Base-by-base conservation (phyloP, 2,797 vertebrate genomes). In the Menidia menidia region DNA sequence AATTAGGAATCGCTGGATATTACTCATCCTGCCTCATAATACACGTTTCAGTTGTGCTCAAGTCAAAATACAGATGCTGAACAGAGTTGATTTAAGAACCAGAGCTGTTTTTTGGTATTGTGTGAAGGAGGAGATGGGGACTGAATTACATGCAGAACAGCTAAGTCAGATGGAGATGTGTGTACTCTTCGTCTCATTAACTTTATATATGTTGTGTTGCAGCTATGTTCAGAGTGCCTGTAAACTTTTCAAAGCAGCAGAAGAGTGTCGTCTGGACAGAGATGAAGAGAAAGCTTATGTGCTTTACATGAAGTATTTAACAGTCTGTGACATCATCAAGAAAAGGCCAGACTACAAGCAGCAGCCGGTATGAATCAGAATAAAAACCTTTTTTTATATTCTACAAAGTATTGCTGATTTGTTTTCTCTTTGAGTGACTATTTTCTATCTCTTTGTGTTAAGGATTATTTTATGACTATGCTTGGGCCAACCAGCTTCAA, bases 271-370 rank as follows among this genome's bases (percentile, higher is more conserved):
- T 25, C 87, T 99, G 85, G 97, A 98, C 59, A 88, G 96, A 86
- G 98, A 99, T 86, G 98, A 99, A 92, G 98, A 99, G 91, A 98
- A 91, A 75, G 96, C 97, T 32, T 99, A 99, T 58, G 96, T 99
- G 31, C 83, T 99, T 0, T 99, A 99, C 69, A 99, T 99, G 98
- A 99, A 98, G 90, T 99, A 96, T 62, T 92, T 98, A 82, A 91
- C 96, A 52, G 96, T 99, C 18, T 97, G 98, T 92, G 95, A 98
- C 75, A 94, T 98, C 59, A 95, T 99, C 88, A 97, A 97, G 91
- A 98, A 97, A 85, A 96, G 96, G 82, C 90, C 95, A 3, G 98
- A 99, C 83, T 99, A 98, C 94, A 98, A 95, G 85, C 95, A 96
- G 61, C 97, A 99, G 58, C 94, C 95, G 96, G 98, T 99, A 95